Conservation (phyloP, 2,797 vertebrate genomes). For the Lepilemur septentrionalis region DNA sequence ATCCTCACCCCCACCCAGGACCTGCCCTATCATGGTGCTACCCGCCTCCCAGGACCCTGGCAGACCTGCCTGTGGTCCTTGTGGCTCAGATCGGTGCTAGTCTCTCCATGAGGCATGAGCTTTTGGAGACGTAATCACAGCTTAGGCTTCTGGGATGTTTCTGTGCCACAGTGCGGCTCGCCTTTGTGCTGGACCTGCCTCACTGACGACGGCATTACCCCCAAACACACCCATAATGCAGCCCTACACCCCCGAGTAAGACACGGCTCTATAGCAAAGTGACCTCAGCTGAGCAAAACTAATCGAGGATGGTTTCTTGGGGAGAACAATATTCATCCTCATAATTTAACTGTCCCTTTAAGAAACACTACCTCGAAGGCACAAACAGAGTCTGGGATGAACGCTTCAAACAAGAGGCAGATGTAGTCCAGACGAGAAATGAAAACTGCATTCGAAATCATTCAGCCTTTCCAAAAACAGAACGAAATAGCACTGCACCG, state of each 20-base stretch:
- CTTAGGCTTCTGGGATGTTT: background rate
- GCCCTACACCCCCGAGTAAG: no score
- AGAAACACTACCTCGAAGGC: background rate
- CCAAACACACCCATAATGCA: background rate
- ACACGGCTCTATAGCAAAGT: background rate
- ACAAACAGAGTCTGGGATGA: background rate
- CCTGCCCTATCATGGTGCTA: no score
- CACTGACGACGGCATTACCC: no score
- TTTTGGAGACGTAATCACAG: background rate
- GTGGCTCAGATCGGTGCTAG: background rate
- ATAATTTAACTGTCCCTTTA: background rate
- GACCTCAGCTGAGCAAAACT: background rate
- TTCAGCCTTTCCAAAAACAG: background rate
- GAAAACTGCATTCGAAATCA: background rate
- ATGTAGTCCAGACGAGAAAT: background rate
- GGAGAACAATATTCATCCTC: background rate
- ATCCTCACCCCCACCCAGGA: background rate
- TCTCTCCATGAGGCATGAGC: background rate
- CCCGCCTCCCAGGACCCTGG: rapidly evolving
- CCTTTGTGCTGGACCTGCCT: no score
- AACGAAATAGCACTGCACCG: background rate
- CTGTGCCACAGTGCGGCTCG: background rate
- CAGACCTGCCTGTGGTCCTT: background rate
- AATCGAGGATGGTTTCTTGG: background rate
- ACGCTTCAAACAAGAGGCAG: background rate